Percentiles rank a stretch among this genome's conserved stretches.
Evolutionary conservation across 1,140 invertebrate genomes (phyloP).

Genomic region (Cotesia typhae): DNA sequence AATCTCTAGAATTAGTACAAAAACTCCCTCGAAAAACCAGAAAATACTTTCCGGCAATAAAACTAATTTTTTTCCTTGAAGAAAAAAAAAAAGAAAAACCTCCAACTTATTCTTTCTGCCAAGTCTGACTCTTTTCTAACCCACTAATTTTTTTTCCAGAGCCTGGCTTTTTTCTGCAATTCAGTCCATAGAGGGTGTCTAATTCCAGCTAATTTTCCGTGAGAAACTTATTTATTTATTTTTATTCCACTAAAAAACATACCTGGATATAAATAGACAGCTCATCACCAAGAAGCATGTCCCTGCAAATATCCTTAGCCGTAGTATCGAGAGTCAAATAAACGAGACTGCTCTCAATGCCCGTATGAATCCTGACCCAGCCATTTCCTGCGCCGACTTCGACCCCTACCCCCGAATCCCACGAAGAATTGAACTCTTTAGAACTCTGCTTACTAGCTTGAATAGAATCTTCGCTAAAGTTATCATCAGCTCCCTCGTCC

Average conservation of each 20-base stretch:
- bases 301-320: constrained; percentile 70
- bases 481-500: constrained; percentile 40
- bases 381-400: constrained; percentile 60
- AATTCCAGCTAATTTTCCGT: too few relatives aligned
- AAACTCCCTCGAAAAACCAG: too few relatives aligned
- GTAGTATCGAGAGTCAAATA: constrained; percentile 70
- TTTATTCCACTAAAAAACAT: constrained; percentile 26
- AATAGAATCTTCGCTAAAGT: constrained; percentile 56
- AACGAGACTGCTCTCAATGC: constrained; percentile 69
- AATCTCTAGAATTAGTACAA: too few relatives aligned
- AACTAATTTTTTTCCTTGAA: too few relatives aligned
- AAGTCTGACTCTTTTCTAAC: too few relatives aligned
- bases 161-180: too few relatives aligned
- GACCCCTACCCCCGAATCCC: constrained; percentile 61
- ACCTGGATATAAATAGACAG: constrained; percentile 73
- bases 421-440: constrained; percentile 54
- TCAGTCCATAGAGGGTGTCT: too few relatives aligned
- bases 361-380: constrained; percentile 71
- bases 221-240: too few relatives aligned
- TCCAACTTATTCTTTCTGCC: too few relatives aligned
- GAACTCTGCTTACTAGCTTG: constrained; percentile 37
- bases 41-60: too few relatives aligned
- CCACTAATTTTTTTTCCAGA: too few relatives aligned
- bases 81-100: too few relatives aligned
- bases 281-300: constrained; percentile 69